Base-by-base conservation (phyloP, 2,113 vertebrate species). In the Percopsis transmontana region DNA sequence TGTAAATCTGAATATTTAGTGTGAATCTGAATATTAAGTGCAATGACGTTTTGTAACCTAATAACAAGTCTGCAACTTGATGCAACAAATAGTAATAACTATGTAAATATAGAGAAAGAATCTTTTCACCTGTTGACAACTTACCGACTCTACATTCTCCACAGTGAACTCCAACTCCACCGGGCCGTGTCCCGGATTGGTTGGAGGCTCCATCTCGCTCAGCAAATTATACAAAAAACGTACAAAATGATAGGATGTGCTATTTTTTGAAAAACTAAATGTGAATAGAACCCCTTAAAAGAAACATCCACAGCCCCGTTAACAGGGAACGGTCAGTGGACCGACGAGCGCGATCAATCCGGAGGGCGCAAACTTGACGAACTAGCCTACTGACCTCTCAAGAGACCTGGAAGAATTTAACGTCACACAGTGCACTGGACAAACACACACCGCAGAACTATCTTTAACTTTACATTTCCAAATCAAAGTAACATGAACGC, bases 121-220 rank as follows among this genome's bases (percentile, higher is more conserved):
- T 1, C 21, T 7, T 6, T 50, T 39, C 9, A 15, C 7, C 20
- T 2, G 55, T 8, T 23, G 39, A n/a, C 5, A 47, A 75, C 89
- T 90, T 84, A 96, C 95, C 92, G 95, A 93, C 84, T 96, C 95
- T 80, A 96, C 93, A 77, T 96, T 96, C 71, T 95, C 94, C 88
- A 95, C 92, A 15, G 93, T 94, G 74, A 94, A 91, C 82, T 95
- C 94, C 86, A 93, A 81, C 82, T 84, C 87, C 77, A 76, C 93
- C 83, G 85, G 75, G 62, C 58, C 62, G 66, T 74, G 81, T 53
- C 58, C 88, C 8, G 66, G 55, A 50, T 60, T 72, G 72, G 68
- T 65, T 68, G 70, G 58, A 55, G 74, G 66, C 51, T 87, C 85
- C 85, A 82, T 84, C 55, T 58, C 58, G 41, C 11, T 52, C 70